phyloP scores from a whole-genome alignment of 2,888 invertebrate genomes.

The Cheilosia grossa region DNA sequence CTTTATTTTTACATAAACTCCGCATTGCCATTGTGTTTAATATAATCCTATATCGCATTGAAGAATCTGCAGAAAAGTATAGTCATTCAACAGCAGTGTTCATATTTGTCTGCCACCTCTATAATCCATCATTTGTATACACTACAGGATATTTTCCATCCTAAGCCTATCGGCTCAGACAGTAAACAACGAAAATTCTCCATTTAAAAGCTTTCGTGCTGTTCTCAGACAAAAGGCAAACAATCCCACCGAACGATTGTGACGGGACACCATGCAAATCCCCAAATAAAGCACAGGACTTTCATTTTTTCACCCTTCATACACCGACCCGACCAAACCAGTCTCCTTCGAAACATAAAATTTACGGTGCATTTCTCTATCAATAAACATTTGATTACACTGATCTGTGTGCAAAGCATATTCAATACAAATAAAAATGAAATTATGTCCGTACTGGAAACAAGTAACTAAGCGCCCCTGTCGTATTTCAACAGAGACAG shows the following conservation, averaged over 20 bases:
- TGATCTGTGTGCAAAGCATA: constrained; percentile 31
- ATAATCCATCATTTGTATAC: no score
- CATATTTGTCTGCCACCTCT: no score
- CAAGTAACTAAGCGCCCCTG: constrained; percentile 22
- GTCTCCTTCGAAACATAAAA: constrained; percentile 12
- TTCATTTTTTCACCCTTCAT: background rate
- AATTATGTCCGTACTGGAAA: constrained; percentile 17
- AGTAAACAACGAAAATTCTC: background rate
- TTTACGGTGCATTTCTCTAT: constrained; percentile 22
- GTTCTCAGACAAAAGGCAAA: constrained; percentile 5
- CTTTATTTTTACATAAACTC: no score
- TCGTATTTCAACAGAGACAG: constrained; percentile 39
- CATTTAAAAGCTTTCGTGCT: background rate
- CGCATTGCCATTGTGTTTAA: no score
- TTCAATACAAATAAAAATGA: constrained; percentile 9
- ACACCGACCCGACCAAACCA: background rate
- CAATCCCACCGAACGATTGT: background rate
- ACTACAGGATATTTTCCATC: no score
- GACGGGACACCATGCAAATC: background rate
- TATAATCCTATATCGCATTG: no score
- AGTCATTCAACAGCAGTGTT: no score
- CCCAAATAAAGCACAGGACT: constrained; percentile 13
- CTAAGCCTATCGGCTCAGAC: constrained; percentile 4
- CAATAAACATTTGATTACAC: constrained; percentile 55
- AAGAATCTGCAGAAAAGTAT: no score